Percentiles rank a stretch among this genome's conserved stretches.
These are phyloP conservation scores for Ceyx melanurus DNA, from an alignment of 2,113 vertebrate species.

Conservation along the genomic window DNA sequence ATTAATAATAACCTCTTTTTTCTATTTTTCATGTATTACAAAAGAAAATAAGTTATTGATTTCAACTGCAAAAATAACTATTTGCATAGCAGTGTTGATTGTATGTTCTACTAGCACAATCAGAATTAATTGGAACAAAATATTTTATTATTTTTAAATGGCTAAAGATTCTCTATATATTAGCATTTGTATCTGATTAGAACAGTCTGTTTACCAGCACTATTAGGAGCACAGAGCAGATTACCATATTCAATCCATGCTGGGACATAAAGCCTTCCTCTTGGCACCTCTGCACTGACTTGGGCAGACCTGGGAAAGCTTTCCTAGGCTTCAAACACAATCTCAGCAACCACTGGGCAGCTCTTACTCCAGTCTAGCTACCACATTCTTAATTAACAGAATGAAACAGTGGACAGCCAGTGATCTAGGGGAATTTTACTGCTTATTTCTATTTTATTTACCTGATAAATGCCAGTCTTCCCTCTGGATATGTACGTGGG, in stretches of 20 bases:
- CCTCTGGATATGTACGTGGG: accelerated
- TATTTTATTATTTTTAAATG: slow-evolving; percentile 75
- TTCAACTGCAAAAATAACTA: slow-evolving; percentile 74
- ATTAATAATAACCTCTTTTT: slow-evolving; percentile 68
- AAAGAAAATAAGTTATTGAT: slow-evolving; percentile 79
- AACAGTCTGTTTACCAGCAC: slow-evolving; percentile 65
- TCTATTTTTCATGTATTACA: slow-evolving; percentile 60
- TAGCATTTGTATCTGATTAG: slow-evolving; percentile 66
- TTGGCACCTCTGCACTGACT: not conserved
- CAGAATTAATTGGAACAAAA: slow-evolving; percentile 73
- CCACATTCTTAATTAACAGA: not conserved
- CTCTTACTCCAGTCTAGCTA: not conserved
- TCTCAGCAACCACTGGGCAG: not conserved
- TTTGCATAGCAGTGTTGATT: slow-evolving; percentile 75
- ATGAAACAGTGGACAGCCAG: not conserved
- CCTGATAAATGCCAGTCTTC: not conserved
- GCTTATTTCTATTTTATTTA: not conserved
- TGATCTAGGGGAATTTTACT: not conserved
- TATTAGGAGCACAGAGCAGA: slow-evolving; percentile 9
- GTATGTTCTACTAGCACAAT: slow-evolving; percentile 67
- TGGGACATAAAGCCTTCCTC: slow-evolving; percentile 3
- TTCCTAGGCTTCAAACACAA: not conserved
- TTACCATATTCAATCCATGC: not conserved
- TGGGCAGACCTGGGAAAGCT: not conserved
- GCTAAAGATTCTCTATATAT: slow-evolving; percentile 71